Percentiles rank a stretch among this genome's conserved stretches.
Evolutionary conservation across 1,140 invertebrate species (phyloP).

Genomic region (Neuroterus valhalla): DNA sequence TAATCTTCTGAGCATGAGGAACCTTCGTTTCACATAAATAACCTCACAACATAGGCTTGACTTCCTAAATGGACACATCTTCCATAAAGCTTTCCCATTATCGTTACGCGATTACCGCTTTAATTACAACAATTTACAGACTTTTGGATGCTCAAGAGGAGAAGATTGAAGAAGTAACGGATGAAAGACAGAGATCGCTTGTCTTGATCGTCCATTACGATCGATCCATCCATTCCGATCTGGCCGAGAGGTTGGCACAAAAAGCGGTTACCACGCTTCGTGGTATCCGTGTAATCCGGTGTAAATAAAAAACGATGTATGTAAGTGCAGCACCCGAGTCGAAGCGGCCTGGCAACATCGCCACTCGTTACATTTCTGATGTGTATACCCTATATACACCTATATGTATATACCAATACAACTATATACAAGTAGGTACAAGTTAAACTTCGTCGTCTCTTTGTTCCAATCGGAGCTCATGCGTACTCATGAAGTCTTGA

Average conservation of each 20-base stretch:
- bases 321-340: slow-evolving; percentile 36
- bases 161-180: neutral
- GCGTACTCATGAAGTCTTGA: slow-evolving; percentile 24
- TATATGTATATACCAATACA: slow-evolving; percentile 40
- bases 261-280: slow-evolving; percentile 62
- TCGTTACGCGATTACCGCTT: neutral
- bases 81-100: neutral
- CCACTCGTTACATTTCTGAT: slow-evolving; percentile 57
- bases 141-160: neutral
- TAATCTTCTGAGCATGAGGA: neutral
- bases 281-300: slow-evolving; percentile 62
- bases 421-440: slow-evolving; percentile 38
- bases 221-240: slow-evolving; percentile 46
- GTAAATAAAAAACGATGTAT: slow-evolving; percentile 63
- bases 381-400: slow-evolving; percentile 42
- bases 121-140: neutral
- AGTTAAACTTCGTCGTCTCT: slow-evolving; percentile 33
- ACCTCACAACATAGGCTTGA: neutral
- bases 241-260: slow-evolving; percentile 46
- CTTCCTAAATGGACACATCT: neutral
- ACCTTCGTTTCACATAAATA: neutral
- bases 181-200: slow-evolving; percentile 20
- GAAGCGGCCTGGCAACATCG: slow-evolving; percentile 62
- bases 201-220: slow-evolving; percentile 36
- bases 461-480: slow-evolving; percentile 44